Base-by-base conservation (phyloP, 2,888 invertebrate species). In the Carpatolechia fugitivella region DNA sequence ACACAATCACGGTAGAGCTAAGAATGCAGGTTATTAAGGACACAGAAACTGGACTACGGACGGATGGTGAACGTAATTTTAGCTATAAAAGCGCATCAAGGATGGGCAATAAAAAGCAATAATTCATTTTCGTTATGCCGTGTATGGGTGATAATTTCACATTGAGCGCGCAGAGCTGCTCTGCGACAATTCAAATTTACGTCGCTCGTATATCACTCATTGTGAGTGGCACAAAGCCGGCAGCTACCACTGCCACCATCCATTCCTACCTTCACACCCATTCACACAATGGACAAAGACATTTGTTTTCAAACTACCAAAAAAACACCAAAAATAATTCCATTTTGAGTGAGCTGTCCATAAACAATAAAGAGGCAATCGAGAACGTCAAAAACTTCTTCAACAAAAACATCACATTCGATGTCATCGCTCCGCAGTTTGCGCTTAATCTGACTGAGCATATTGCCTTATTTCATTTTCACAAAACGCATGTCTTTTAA, bases 51-150 rank as follows among this genome's bases (percentile, higher is more conserved):
- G 71, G 54, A 57, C 55, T 56, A 35, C 18, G 30, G 56, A 56
- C 63, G 60, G 72, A 61, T 63, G 66, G 62, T 63, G 64, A 69
- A 71, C 66, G 74, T 65, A 70, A 73, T 80, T 79, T 65, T 75
- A 66, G 69, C 74, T 69, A 69, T 76, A 74, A 78, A 78, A 60
- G 74, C 66, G 66, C 65, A 66, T 70, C 67, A 65, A 69, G 74
- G 74, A 77, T 63, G 64, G 68, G 76, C 71, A 81, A 85, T 85
- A 82, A 84, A 82, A 79, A 78, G 85, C 78, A 78, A 88, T 89
- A 88, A 88, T 85, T 90, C 88, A 88, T 88, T 85, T 90, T 89
- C 84, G 88, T 83, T 86, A 85, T 87, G 87, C 88, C 80, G 76
- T 80, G 83, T 83, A 85, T 80, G 84, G 85, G 81, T 85, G 87